phyloP scores from a whole-genome alignment of 2,797 vertebrate genomes.

The Psittacula echo region DNA sequence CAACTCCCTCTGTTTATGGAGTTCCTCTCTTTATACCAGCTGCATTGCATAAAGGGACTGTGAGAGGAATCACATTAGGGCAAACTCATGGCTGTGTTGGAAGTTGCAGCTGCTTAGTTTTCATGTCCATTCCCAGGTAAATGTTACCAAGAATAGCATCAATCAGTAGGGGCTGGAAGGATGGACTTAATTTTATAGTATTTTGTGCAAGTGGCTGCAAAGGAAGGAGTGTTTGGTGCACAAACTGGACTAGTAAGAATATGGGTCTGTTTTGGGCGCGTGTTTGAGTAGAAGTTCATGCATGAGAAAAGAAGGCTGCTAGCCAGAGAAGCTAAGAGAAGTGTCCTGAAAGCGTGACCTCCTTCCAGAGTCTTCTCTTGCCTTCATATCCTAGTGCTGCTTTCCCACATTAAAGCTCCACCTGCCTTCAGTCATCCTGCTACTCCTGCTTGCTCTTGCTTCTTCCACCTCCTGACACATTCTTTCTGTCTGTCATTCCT shows the following conservation, averaged over 20 bases:
- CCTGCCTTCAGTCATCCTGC: not conserved
- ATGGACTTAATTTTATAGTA: not conserved
- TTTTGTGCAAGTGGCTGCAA: not conserved
- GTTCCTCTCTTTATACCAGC: not conserved
- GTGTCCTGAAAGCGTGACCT: not conserved
- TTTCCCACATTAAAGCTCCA: not conserved
- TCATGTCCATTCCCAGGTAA: not conserved
- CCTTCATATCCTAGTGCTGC: not conserved
- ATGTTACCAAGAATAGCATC: not conserved
- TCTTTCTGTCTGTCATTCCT: not conserved
- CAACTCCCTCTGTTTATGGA: not conserved
- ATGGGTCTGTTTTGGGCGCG: not conserved
- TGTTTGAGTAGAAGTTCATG: not conserved
- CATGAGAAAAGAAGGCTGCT: not conserved
- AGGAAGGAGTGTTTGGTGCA: not conserved
- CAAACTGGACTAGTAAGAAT: accelerated
- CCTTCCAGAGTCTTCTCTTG: not conserved
- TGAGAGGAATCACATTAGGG: not conserved
- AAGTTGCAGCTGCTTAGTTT: not conserved
- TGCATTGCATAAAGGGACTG: not conserved
- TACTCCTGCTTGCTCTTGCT: not conserved
- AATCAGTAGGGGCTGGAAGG: not conserved
- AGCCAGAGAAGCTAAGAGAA: not conserved
- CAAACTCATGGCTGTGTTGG: not conserved
- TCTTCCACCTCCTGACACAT: not conserved